Evolutionary conservation across 2,113 vertebrate species (phyloP).

Genomic region (Panthera leo): DNA sequence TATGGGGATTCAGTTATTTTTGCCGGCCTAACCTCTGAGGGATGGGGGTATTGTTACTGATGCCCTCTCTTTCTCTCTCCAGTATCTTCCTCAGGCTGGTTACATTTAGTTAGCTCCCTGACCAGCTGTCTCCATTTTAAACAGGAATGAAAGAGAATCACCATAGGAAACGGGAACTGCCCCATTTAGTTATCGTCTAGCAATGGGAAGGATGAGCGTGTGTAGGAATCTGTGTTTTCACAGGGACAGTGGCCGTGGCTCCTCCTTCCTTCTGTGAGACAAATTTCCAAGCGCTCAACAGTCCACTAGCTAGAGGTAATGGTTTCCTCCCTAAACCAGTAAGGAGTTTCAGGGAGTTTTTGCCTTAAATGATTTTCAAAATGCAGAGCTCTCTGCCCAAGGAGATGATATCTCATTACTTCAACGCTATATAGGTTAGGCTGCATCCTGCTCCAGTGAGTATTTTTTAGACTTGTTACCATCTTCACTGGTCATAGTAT

Average conservation of each 20-base stretch:
- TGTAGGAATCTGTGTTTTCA: not conserved
- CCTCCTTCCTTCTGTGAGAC: not conserved
- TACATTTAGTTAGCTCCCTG: not conserved
- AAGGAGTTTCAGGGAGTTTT: not conserved
- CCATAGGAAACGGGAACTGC: slow-evolving; percentile 18
- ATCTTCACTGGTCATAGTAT: not conserved
- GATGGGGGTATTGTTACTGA: not conserved
- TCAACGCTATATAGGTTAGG: not conserved
- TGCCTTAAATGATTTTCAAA: not conserved
- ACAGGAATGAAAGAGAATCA: slow-evolving; percentile 4
- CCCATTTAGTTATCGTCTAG: not conserved
- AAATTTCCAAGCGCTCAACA: not conserved
- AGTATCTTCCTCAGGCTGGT: not conserved
- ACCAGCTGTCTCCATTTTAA: not conserved
- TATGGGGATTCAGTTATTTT: not conserved
- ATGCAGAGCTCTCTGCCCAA: not conserved
- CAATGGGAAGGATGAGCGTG: not conserved
- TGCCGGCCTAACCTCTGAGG: not conserved
- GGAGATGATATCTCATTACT: not conserved
- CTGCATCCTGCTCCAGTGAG: not conserved
- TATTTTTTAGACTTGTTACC: not conserved
- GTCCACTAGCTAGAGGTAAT: not conserved
- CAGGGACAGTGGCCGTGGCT: not conserved
- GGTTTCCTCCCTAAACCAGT: not conserved
- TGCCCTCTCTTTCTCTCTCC: not conserved